Conservation (phyloP, 2,888 invertebrate genomes). For the Amphimallon solstitiale region DNA sequence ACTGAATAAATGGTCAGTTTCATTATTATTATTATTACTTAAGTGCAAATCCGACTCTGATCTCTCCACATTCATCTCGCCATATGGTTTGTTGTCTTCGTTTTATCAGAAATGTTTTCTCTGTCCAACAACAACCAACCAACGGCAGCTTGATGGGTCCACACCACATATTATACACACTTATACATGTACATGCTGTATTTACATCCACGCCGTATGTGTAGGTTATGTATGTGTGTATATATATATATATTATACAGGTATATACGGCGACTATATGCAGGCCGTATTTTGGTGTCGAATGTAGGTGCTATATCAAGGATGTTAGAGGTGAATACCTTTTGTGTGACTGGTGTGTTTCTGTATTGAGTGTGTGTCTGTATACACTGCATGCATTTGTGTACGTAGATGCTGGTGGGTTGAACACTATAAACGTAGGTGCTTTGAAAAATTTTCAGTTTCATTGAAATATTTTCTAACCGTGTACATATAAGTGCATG, state of each 20-base stretch:
- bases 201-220: conserved; percentile 19
- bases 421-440: conserved; percentile 44
- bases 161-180: conserved; percentile 21
- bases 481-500: conserved; percentile 1
- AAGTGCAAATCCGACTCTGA: neutral
- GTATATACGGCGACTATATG: conserved; percentile 15
- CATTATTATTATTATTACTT: too few relatives aligned
- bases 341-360: conserved; percentile 41
- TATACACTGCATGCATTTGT: neutral
- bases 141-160: conserved; percentile 23
- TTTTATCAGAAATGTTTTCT: conserved; percentile 3
- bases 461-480: conserved; percentile 38
- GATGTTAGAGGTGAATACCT: conserved; percentile 56
- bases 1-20: too few relatives aligned
- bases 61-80: conserved; percentile 9
- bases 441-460: conserved; percentile 45
- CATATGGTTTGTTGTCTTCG: conserved; percentile 17
- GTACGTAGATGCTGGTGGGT: conserved; percentile 33
- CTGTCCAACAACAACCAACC: conserved; percentile 2
- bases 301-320: conserved; percentile 57
- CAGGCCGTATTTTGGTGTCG: conserved; percentile 49
- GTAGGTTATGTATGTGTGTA: conserved; percentile 4
- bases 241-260: conserved; percentile 5
- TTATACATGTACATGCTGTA: conserved; percentile 6
- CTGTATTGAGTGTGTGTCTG: neutral